Conservation (phyloP, 2,797 vertebrate species). For the Lagocephalus sceleratus region DNA sequence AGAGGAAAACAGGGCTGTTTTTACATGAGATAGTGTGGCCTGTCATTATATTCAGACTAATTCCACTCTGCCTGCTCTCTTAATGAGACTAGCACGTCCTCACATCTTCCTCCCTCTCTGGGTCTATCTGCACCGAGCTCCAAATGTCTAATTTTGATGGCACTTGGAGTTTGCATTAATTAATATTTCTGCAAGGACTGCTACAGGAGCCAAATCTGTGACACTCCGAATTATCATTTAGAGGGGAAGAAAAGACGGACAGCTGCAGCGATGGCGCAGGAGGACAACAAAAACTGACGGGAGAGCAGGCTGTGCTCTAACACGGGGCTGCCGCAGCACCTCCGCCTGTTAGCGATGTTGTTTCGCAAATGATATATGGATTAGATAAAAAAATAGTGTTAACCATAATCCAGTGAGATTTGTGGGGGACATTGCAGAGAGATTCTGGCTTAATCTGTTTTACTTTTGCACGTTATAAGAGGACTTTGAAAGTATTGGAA, state of each 20-base stretch:
- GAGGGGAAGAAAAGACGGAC: conserved; percentile 32
- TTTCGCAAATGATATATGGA: neutral
- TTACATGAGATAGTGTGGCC: conserved; percentile 99
- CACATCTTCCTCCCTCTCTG: conserved; percentile 78
- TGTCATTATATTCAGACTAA: conserved; percentile 99
- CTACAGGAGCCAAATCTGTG: conserved; percentile 92
- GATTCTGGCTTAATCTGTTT: too few species aligned
- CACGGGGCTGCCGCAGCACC: neutral
- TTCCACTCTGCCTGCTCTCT: conserved; percentile 99
- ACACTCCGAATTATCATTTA: conserved; percentile 85
- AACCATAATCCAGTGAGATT: too few species aligned
- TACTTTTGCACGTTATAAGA: too few species aligned
- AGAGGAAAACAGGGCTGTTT: conserved; percentile 99
- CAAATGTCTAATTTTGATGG: conserved; percentile 99
- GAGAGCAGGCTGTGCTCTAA: conserved; percentile 20
- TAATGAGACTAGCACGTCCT: conserved; percentile 99
- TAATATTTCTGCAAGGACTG: conserved; percentile 92
- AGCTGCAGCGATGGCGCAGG: conserved; percentile 1
- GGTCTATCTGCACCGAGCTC: conserved; percentile 78
- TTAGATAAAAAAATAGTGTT: too few species aligned
- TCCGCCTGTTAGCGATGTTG: neutral
- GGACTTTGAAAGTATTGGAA: too few species aligned
- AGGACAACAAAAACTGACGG: conserved; percentile 26
- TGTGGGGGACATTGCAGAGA: too few species aligned
- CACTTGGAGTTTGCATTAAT: conserved; percentile 98